phyloP scores from a whole-genome alignment of 2,113 vertebrate species.

The Macrotus californicus region DNA sequence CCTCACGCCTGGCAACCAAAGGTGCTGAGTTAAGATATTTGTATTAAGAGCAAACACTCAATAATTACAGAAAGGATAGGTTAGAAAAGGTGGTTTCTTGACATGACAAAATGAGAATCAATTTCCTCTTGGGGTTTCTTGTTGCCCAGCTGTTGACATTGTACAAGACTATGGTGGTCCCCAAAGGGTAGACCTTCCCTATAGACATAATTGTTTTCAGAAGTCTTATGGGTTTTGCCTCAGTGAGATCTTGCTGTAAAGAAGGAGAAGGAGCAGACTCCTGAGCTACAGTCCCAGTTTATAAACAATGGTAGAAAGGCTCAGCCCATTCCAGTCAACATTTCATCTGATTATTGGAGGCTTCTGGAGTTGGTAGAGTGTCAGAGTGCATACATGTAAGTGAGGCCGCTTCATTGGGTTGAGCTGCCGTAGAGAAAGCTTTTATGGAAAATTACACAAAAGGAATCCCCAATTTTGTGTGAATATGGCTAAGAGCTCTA shows the following conservation, averaged over 20 bases:
- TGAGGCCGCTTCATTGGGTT: background rate
- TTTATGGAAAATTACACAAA: background rate
- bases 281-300: background rate
- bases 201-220: background rate
- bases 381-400: background rate
- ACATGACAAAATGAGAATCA: background rate
- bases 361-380: background rate
- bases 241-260: background rate
- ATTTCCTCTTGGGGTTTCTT: background rate
- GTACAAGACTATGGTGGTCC: background rate
- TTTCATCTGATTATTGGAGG: background rate
- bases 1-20: background rate
- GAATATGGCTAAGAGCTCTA: background rate
- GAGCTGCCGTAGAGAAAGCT: background rate
- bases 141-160: background rate
- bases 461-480: background rate
- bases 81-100: background rate
- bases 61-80: background rate
- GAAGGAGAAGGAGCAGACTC: background rate
- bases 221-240: background rate
- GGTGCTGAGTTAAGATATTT: background rate
- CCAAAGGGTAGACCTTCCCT: background rate
- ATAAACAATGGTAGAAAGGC: background rate
- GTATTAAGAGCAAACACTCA: background rate
- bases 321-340: constrained; percentile 29